Percentiles rank a stretch among this genome's conserved stretches.
phyloP scores from a whole-genome alignment of 2,113 vertebrate species.

The Anolis sagrei region DNA sequence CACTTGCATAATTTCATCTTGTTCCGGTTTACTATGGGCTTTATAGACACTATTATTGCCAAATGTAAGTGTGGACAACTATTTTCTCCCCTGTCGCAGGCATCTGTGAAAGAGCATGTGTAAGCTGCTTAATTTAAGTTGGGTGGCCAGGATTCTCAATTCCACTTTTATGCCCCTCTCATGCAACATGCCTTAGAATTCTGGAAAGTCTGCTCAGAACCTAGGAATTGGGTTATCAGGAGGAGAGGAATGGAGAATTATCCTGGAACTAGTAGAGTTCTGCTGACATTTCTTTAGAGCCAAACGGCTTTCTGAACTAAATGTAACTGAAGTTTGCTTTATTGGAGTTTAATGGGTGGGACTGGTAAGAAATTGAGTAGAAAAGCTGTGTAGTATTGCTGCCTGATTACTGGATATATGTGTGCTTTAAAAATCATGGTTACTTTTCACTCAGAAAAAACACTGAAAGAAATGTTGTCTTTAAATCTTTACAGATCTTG shows the following conservation, averaged over 20 bases:
- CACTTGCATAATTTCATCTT: conserved; percentile 96
- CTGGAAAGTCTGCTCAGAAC: background rate
- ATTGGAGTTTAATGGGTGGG: background rate
- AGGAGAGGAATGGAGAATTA: background rate
- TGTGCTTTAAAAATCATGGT: background rate
- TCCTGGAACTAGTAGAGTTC: background rate
- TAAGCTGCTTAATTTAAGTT: background rate
- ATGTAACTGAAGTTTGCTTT: background rate
- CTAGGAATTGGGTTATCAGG: background rate
- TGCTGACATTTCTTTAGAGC: background rate
- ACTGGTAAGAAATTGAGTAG: background rate
- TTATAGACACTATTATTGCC: conserved; percentile 93
- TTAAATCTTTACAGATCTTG: conserved; percentile 84
- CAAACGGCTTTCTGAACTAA: background rate
- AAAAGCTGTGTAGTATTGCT: background rate
- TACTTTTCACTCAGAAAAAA: background rate
- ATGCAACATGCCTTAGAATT: background rate
- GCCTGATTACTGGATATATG: background rate
- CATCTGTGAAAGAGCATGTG: background rate
- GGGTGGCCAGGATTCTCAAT: background rate
- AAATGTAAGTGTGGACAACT: conserved; percentile 89
- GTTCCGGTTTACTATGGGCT: conserved; percentile 98
- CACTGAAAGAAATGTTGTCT: conserved; percentile 21
- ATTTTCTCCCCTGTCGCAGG: conserved; percentile 1
- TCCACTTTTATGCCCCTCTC: background rate